These are phyloP conservation scores for Neosilurus mollespiculum DNA, from an alignment of 2,797 vertebrate species.

Conservation along the genomic window DNA sequence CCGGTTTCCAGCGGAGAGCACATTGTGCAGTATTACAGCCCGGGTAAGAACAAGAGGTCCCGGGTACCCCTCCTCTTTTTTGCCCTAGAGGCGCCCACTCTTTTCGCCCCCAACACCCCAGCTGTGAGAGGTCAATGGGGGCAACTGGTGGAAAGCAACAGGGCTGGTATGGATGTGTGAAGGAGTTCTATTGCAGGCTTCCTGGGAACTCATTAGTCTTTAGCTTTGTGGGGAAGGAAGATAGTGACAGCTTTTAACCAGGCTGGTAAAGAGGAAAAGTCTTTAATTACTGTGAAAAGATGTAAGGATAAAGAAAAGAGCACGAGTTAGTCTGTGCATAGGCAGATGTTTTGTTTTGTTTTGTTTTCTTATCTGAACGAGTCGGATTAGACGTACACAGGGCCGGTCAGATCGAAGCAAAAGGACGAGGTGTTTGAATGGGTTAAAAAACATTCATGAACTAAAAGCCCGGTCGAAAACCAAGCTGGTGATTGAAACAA, in stretches of 20 bases:
- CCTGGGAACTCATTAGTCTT: conserved; percentile 77
- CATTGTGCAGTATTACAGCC: conserved; percentile 72
- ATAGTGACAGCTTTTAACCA: conserved; percentile 77
- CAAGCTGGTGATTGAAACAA: conserved; percentile 9
- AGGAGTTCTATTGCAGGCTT: conserved; percentile 73
- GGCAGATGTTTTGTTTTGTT: conserved; percentile 53
- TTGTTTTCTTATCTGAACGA: not conserved
- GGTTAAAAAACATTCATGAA: conserved; percentile 29
- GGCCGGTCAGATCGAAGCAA: not conserved
- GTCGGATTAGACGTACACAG: conserved; percentile 8
- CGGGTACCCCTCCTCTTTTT: conserved; percentile 64
- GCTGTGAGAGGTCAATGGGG: conserved; percentile 71
- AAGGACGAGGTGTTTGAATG: not conserved
- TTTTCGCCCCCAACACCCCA: conserved; percentile 68
- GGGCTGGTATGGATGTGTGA: conserved; percentile 72
- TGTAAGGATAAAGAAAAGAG: conserved; percentile 45
- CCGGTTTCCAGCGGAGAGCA: conserved; percentile 74
- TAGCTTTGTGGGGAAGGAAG: conserved; percentile 72
- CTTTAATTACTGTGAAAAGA: conserved; percentile 70
- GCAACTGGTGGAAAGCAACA: conserved; percentile 71
- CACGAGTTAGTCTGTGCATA: conserved; percentile 61
- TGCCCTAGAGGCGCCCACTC: conserved; percentile 63
- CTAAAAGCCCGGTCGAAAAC: not conserved
- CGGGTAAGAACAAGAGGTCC: conserved; percentile 31
- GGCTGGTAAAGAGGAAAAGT: conserved; percentile 69